These are phyloP conservation scores for Myiagra hebetior DNA, from an alignment of 2,113 vertebrate species.

Conservation along the genomic window DNA sequence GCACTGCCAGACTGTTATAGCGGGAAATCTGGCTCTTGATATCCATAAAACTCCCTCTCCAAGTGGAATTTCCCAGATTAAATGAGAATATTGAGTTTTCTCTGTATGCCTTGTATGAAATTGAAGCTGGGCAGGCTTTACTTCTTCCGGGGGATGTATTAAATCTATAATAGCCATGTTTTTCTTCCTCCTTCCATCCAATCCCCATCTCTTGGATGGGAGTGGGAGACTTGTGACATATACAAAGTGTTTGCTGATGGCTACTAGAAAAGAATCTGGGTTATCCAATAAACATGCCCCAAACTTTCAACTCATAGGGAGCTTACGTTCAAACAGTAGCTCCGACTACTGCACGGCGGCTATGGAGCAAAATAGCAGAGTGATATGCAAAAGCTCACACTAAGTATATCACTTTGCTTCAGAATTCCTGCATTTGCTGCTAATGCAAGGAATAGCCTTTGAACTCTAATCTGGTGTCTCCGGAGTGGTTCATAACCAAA, in stretches of 20 bases:
- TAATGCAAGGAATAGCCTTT: slow-evolving; percentile 50
- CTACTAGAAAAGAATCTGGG: slow-evolving; percentile 32
- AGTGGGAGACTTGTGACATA: slow-evolving; percentile 31
- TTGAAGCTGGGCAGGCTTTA: not conserved
- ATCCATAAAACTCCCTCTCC: slow-evolving; percentile 40
- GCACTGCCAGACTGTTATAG: slow-evolving; percentile 29
- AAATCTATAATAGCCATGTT: not conserved
- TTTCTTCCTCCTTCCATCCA: slow-evolving; percentile 34
- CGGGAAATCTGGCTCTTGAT: not conserved
- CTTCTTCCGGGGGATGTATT: slow-evolving; percentile 44
- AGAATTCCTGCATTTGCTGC: slow-evolving; percentile 54
- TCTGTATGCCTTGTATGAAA: not conserved
- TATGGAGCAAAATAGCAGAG: not conserved
- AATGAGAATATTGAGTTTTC: slow-evolving; percentile 43
- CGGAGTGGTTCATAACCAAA: slow-evolving; percentile 16
- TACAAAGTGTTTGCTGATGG: slow-evolving; percentile 51
- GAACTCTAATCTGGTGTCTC: slow-evolving; percentile 62
- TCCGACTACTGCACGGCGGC: not conserved
- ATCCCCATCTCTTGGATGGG: not conserved
- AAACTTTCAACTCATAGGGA: slow-evolving; percentile 9
- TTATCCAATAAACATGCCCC: slow-evolving; percentile 25
- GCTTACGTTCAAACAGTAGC: slow-evolving; percentile 46
- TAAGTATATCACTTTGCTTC: slow-evolving; percentile 17
- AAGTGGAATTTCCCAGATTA: slow-evolving; percentile 54
- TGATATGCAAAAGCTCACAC: slow-evolving; percentile 21